Percentiles rank a stretch among this genome's conserved stretches.
phyloP scores from a whole-genome alignment of 2,797 vertebrate genomes.

The Rhinogobio ventralis region DNA sequence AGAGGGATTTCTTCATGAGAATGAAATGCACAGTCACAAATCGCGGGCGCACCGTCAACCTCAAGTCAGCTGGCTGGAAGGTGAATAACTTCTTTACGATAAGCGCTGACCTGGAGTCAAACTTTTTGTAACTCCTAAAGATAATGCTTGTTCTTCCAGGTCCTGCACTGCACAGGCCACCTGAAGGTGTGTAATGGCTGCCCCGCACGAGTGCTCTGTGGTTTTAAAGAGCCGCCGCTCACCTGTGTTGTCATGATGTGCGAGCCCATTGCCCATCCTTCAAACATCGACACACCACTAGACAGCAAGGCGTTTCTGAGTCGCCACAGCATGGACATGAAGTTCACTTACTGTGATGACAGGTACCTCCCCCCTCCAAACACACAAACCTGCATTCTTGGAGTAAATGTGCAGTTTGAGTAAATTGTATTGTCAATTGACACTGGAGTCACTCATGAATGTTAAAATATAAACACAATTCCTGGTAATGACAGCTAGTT shows the following conservation, averaged over 20 bases:
- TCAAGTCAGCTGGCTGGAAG: conserved; percentile 99
- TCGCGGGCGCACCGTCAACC: conserved; percentile 96
- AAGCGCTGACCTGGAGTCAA: background rate
- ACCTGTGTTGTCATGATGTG: conserved; percentile 96
- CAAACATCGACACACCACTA: conserved; percentile 92
- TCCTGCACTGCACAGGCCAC: conserved; percentile 95
- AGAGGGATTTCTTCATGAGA: conserved; percentile 98
- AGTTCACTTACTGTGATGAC: conserved; percentile 97
- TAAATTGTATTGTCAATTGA: background rate
- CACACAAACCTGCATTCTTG: background rate
- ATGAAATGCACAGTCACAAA: conserved; percentile 99
- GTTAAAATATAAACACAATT: background rate
- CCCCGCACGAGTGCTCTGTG: conserved; percentile 81
- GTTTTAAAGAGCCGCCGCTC: conserved; percentile 90
- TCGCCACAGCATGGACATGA: conserved; percentile 99
- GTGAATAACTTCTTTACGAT: conserved; percentile 69
- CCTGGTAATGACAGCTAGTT: background rate
- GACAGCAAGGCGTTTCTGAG: conserved; percentile 98
- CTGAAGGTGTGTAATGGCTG: conserved; percentile 88
- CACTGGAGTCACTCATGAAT: background rate
- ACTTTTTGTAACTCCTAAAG: background rate
- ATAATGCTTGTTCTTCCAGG: conserved; percentile 72
- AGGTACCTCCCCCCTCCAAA: conserved; percentile 74
- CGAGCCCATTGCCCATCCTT: conserved; percentile 93
- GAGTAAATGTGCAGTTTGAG: background rate